Evolutionary conservation across 2,113 vertebrate species (phyloP), one percentile per base, ranked within the genome.

Genomic region (Potamarius usumacintae): DNA sequence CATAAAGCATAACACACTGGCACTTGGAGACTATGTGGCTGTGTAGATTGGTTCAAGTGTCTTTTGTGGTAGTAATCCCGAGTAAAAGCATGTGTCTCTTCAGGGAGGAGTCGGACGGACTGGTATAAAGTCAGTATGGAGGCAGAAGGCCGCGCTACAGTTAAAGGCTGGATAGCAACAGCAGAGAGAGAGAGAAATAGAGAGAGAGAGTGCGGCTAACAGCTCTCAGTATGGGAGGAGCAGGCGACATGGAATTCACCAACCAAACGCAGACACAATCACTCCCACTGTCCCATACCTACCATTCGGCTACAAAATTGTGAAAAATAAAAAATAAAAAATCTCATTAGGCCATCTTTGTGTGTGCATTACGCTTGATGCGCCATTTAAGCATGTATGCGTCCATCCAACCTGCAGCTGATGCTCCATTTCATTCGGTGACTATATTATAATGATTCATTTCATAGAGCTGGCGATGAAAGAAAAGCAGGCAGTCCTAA

Each of bases 141-240:
- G 91, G 92, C 86, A 88, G 91, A 92, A 92, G 89, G 92, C 90
- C 92, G 93, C 91, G 92, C 92, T 90, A 92, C 91, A 90, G 92
- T 92, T 92, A 94, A 92, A 93, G 94, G 91, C 94, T 92, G 95
- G 94, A 92, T 95, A 95, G 95, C 95, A 95, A 95, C 95, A 95
- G 95, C 92, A 92, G 91, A 78, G 58, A 42, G 42, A 42, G 42
- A 42, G 42, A 42, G 3, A 34, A 2, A 34, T 34, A 34, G 34
- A 34, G 34, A 34, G 42, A 42, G 34, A 30, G 92, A 90, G 86
- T 90, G 91, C 91, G 89, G 90, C 90, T 91, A 88, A 90, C 90
- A 89, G 90, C 74, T 84, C 80, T 92, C 91, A 90, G 62, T 77
- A 91, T 92, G 92, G 94, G 93, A 94, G 93, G 93, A 92, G 83